A percentile compares a stretch with the other conserved stretches of the same genome.
phyloP scores from a whole-genome alignment of 2,888 invertebrate genomes.

The Eulithis prunata region DNA sequence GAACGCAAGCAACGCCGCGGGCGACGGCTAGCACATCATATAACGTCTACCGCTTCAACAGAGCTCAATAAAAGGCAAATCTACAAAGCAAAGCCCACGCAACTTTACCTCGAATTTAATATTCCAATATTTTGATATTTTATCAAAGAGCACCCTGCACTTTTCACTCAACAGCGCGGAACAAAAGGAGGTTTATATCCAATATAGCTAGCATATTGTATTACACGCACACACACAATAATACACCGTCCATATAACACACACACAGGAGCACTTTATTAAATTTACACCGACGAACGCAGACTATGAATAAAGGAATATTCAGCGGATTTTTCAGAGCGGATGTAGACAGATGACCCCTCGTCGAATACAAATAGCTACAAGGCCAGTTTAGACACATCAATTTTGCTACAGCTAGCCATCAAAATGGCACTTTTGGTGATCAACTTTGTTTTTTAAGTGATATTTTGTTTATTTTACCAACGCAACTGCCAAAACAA shows the following conservation, averaged over 20 bases:
- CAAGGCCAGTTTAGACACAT: no score
- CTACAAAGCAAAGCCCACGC: constrained; percentile 2
- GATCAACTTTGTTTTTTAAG: no score
- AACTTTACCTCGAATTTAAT: constrained; percentile 11
- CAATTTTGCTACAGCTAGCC: no score
- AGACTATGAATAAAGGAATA: neutral
- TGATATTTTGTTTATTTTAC: no score
- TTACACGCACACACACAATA: neutral
- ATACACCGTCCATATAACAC: constrained; percentile 1
- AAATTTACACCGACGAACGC: neutral
- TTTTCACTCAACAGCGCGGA: neutral
- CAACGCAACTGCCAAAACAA: no score
- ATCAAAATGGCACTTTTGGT: no score
- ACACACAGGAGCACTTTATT: neutral
- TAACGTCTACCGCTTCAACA: neutral
- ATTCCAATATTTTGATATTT: neutral
- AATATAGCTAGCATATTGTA: constrained; percentile 3
- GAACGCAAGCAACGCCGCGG: no score
- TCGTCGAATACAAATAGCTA: no score
- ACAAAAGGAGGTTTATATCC: neutral
- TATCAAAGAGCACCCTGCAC: constrained; percentile 8
- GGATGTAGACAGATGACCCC: no score
- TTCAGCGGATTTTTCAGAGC: constrained; percentile 1
- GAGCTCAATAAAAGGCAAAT: neutral
- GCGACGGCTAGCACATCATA: neutral